Percentiles rank a stretch among this genome's conserved stretches.
phyloP scores from a whole-genome alignment of 2,797 vertebrate genomes.

The Myiotriccus ornatus region DNA sequence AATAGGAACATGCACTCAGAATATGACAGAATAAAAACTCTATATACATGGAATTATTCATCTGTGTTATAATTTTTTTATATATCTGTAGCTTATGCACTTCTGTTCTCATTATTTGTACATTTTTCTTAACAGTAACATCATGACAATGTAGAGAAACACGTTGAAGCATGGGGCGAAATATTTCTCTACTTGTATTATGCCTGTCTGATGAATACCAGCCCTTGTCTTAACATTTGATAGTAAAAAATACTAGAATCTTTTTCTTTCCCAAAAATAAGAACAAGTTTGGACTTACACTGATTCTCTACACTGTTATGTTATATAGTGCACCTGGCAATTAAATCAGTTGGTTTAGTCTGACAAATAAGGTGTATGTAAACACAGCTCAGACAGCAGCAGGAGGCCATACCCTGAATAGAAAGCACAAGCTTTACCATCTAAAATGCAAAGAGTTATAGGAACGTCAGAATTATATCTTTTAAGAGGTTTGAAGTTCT shows the following conservation, averaged over 20 bases:
- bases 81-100: background rate
- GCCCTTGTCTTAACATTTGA: background rate
- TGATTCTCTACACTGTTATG: background rate
- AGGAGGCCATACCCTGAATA: background rate
- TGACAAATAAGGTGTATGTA: background rate
- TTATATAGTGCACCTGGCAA: background rate
- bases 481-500: background rate
- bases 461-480: background rate
- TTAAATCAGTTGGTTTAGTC: background rate
- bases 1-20: background rate
- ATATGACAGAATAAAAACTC: background rate
- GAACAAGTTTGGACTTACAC: background rate
- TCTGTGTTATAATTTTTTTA: background rate
- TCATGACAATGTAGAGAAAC: background rate
- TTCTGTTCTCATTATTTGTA: background rate
- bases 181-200: background rate
- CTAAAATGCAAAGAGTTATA: background rate
- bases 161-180: background rate
- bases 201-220: background rate
- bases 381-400: background rate
- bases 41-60: background rate
- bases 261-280: background rate
- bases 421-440: background rate
- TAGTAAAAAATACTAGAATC: background rate
- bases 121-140: background rate